Conservation (phyloP, 2,888 invertebrate species). For the Hypomecis punctinalis region DNA sequence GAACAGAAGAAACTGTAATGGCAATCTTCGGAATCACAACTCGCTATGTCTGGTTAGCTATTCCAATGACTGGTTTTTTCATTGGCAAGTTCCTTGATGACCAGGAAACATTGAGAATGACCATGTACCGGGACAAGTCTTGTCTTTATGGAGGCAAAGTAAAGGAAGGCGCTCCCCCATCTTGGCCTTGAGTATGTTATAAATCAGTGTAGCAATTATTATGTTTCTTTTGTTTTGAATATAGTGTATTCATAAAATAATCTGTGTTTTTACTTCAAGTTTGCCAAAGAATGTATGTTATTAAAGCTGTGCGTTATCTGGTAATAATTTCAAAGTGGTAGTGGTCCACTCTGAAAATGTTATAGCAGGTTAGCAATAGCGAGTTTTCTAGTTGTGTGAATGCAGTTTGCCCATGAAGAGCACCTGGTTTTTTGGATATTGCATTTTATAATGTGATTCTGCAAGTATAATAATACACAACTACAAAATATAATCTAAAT, state of each 20-base stretch:
- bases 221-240: slow-evolving; percentile 33
- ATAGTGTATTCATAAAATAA: slow-evolving; percentile 20
- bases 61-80: slow-evolving; percentile 85
- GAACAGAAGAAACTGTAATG: slow-evolving; percentile 70
- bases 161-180: slow-evolving; percentile 88
- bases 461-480: too few relatives aligned
- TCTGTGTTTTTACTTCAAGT: slow-evolving; percentile 8
- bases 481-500: too few relatives aligned
- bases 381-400: too few relatives aligned
- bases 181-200: slow-evolving; percentile 86
- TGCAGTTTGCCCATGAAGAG: too few relatives aligned
- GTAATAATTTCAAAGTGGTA: too few relatives aligned
- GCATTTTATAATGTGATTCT: too few relatives aligned
- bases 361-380: too few relatives aligned
- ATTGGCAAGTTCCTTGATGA: slow-evolving; percentile 88
- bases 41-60: slow-evolving; percentile 74
- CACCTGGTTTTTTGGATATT: too few relatives aligned
- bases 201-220: slow-evolving; percentile 36
- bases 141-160: slow-evolving; percentile 88
- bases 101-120: slow-evolving; percentile 89
- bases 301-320: too few relatives aligned
- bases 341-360: too few relatives aligned
- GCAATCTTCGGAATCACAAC: slow-evolving; percentile 85
- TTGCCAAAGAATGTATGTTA: slow-evolving; percentile 4
- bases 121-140: slow-evolving; percentile 91